Percentiles rank a stretch among this genome's conserved stretches.
Evolutionary conservation across 2,797 vertebrate genomes (phyloP).

Genomic region (Pagetopsis macropterus): DNA sequence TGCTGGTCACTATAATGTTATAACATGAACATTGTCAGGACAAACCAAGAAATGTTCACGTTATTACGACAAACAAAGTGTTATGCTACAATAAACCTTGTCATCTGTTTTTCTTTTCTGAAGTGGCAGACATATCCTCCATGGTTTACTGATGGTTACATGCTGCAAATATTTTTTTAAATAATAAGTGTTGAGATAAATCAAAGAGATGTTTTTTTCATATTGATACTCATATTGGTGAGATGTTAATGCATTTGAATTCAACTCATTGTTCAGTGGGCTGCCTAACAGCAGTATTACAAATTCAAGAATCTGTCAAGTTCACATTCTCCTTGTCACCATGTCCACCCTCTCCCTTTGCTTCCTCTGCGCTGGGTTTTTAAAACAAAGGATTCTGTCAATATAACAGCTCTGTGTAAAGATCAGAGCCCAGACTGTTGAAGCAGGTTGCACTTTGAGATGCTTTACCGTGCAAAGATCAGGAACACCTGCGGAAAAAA

Average conservation of each 20-base stretch:
- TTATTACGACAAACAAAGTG: no score
- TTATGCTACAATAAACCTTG: no score
- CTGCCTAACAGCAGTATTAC: constrained; percentile 20
- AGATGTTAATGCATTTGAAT: constrained; percentile 15
- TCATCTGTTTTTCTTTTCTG: no score
- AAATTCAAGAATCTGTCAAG: constrained; percentile 24
- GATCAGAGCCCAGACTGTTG: not conserved
- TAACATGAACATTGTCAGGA: no score
- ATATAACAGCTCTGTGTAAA: not conserved
- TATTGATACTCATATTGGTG: not conserved
- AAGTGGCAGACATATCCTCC: no score
- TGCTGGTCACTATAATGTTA: no score
- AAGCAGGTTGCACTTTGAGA: not conserved
- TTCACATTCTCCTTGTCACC: constrained; percentile 8
- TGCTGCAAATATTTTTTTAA: not conserved
- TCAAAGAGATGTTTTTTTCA: not conserved
- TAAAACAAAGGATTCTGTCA: constrained; percentile 2
- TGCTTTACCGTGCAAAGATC: not conserved
- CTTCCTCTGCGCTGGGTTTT: constrained; percentile 3
- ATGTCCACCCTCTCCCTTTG: not conserved
- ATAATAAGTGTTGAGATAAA: not conserved
- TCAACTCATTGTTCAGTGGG: constrained; percentile 13
- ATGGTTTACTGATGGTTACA: not conserved
- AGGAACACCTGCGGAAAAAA: not conserved
- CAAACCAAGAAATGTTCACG: no score